phyloP scores from a whole-genome alignment of 2,113 vertebrate genomes.

The Misgurnus mizolepis region DNA sequence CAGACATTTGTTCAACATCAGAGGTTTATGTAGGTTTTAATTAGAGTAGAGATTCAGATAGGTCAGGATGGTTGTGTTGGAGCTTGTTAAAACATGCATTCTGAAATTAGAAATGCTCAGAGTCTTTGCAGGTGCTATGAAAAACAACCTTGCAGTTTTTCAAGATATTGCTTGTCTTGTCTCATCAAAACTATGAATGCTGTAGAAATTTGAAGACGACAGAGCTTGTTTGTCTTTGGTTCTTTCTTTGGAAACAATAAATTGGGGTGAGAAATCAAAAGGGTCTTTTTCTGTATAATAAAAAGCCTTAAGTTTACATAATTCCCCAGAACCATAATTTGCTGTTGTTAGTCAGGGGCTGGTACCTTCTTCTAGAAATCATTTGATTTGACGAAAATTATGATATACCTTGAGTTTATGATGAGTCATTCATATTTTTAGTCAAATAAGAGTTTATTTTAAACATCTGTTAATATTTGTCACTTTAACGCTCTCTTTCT shows the following conservation, averaged over 20 bases:
- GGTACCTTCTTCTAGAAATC: too few relatives aligned
- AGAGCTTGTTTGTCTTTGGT: too few relatives aligned
- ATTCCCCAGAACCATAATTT: too few relatives aligned
- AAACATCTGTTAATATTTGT: neutral
- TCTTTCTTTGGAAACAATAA: too few relatives aligned
- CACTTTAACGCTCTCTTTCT: neutral
- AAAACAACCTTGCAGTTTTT: neutral
- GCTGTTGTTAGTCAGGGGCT: too few relatives aligned
- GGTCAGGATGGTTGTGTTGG: neutral
- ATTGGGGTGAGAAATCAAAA: too few relatives aligned
- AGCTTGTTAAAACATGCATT: slow-evolving; percentile 2
- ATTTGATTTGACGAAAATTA: too few relatives aligned
- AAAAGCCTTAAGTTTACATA: too few relatives aligned
- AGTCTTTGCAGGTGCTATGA: neutral
- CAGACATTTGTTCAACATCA: neutral
- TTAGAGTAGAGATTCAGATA: neutral
- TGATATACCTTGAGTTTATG: too few relatives aligned
- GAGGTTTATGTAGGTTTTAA: neutral
- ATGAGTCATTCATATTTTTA: too few relatives aligned
- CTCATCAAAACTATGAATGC: neutral
- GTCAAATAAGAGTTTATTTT: too few relatives aligned
- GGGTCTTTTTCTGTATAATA: too few relatives aligned
- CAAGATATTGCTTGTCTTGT: neutral
- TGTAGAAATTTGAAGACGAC: neutral
- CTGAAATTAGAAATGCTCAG: neutral